phyloP scores from a whole-genome alignment of 2,888 invertebrate genomes.

The Watsonalla binaria region DNA sequence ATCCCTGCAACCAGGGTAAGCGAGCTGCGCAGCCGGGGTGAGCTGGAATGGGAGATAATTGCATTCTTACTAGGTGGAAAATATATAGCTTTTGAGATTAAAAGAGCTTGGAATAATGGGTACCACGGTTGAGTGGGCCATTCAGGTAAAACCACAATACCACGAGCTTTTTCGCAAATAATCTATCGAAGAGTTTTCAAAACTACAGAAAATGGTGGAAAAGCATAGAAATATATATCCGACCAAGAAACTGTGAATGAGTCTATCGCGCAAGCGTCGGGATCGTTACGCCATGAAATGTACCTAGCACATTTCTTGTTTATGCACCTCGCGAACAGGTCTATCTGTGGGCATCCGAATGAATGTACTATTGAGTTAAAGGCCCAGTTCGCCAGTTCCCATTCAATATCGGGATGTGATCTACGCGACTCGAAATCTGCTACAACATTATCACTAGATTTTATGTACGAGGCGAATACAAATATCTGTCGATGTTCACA shows the following conservation, averaged over 20 bases:
- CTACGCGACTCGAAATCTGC: conserved; percentile 12
- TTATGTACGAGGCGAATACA: conserved; percentile 10
- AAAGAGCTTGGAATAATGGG: conserved; percentile 8
- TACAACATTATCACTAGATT: conserved; percentile 5
- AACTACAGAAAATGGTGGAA: conserved; percentile 19
- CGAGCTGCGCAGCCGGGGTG: conserved; percentile 4
- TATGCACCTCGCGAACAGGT: conserved; percentile 19
- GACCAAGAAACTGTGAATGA: conserved; percentile 23
- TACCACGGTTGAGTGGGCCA: conserved; percentile 24
- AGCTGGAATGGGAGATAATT: conserved; percentile 7
- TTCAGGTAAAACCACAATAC: conserved; percentile 17
- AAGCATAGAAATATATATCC: conserved; percentile 15
- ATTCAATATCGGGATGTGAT: conserved; percentile 9
- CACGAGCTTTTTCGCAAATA: conserved; percentile 14
- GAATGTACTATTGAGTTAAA: neutral
- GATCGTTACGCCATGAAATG: conserved; percentile 19
- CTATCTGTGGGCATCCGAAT: conserved; percentile 15
- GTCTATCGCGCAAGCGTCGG: conserved; percentile 14
- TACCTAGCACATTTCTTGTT: conserved; percentile 19
- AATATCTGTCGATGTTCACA: conserved; percentile 8
- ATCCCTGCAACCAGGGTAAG: conserved; percentile 15
- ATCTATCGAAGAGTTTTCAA: conserved; percentile 16
- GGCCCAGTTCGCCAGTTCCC: conserved; percentile 5
- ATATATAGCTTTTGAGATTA: conserved; percentile 3
- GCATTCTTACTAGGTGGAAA: neutral